Base-by-base conservation (phyloP, 1,140 invertebrate species). In the Leptinotarsa lineolata region DNA sequence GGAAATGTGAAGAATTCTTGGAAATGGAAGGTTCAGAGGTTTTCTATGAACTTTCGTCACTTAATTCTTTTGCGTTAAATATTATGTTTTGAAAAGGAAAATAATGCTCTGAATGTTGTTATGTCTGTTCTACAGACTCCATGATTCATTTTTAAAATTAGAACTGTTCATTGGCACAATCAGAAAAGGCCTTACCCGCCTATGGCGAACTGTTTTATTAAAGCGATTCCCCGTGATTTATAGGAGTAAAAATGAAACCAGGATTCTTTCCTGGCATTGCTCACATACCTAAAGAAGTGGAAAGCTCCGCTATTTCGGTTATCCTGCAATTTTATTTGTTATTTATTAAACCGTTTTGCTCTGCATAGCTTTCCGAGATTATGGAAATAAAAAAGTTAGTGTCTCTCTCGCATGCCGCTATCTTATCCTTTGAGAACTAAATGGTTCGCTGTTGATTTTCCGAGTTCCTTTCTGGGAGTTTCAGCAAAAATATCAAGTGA, bases 191-290 rank as follows among this genome's bases (percentile, higher is more conserved):
- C 58, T 60, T 30, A n/a, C 22, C 64, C 24, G 24, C 64, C 68
- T 54, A 64, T 76, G 74, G 75, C 77, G 70, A 75, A 73, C 72
- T 68, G 78, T 80, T 80, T 79, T 80, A 80, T 80, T 80, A 80
- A 80, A 80, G 78, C 78, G 75, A 78, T 80, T 80, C 73, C 72
- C 76, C 71, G 70, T 80, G 79, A 80, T 80, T 80, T 80, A 80
- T 80, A 75, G 65, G 76, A 59, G 74, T 70, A 79, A 80, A 80
- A 80, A 80, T 80, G 79, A 80, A 80, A 79, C 66, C 74, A 76
- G 73, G 76, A 80, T 78, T 78, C 79, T 77, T 74, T 74, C 64
- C 70, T 73, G 73, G 76, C 76, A 77, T 77, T 77, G 73, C 76
- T 68, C 70, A 73, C 76, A 77, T 77, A 77, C 76, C 76, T 77